Conservation (phyloP, 2,113 vertebrate genomes). For the Anoplopoma fimbria region DNA sequence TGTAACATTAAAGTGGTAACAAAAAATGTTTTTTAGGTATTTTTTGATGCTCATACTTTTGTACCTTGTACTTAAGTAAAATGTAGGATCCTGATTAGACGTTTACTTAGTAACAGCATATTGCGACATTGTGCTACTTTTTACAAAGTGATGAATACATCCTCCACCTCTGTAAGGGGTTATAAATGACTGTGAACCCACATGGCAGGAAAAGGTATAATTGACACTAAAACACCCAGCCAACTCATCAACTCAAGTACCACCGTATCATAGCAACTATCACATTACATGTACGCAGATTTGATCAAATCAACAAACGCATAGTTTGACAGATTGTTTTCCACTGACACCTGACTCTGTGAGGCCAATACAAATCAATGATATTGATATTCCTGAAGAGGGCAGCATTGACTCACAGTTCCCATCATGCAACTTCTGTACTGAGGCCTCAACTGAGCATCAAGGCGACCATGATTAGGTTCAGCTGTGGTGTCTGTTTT, state of each 20-base stretch:
- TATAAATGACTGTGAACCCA: neutral
- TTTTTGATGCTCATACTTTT: neutral
- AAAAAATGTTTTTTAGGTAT: neutral
- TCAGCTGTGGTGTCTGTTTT: conserved; percentile 25
- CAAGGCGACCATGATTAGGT: neutral
- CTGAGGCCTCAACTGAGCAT: conserved; percentile 22
- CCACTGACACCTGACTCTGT: too few relatives aligned
- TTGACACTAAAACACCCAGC: neutral
- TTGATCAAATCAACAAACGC: neutral
- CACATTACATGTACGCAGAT: neutral
- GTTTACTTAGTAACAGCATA: neutral
- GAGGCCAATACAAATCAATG: conserved; percentile 1
- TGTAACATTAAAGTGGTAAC: neutral
- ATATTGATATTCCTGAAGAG: conserved; percentile 65
- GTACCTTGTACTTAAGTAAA: too few relatives aligned
- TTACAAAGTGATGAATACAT: neutral
- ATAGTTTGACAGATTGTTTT: neutral
- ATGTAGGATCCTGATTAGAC: neutral
- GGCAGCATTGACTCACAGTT: conserved; percentile 78
- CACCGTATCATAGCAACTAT: neutral
- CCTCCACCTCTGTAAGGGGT: neutral
- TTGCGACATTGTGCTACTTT: neutral
- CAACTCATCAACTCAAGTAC: neutral
- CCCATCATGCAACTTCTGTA: neutral
- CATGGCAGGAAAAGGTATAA: neutral